phyloP scores from a whole-genome alignment of 2,888 invertebrate genomes.

The Pyrocoelia pectoralis region DNA sequence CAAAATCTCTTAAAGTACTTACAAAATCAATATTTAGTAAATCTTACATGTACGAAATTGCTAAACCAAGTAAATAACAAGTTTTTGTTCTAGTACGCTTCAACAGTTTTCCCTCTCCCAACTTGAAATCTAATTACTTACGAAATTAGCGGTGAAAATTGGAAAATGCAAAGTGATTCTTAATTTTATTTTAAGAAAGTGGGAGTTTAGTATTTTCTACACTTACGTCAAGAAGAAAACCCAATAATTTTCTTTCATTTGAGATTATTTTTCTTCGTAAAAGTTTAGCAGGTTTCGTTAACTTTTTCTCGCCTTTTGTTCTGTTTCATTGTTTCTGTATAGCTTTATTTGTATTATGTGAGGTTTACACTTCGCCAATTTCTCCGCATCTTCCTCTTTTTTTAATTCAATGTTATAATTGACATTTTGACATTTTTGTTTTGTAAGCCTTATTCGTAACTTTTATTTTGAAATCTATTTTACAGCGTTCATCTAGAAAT shows the following conservation, averaged over 20 bases:
- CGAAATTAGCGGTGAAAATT: not conserved
- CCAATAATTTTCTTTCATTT: not conserved
- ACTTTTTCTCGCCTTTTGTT: constrained; percentile 10
- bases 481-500: not conserved
- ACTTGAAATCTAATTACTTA: not conserved
- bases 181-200: too few species aligned
- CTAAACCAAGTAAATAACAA: constrained; percentile 8
- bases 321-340: constrained; percentile 10
- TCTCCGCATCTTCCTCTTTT: constrained; percentile 3
- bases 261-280: not conserved
- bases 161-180: too few species aligned
- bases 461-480: not conserved
- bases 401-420: not conserved
- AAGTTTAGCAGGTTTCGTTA: constrained; percentile 6
- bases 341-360: constrained; percentile 13
- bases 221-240: not conserved
- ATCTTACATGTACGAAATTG: not conserved
- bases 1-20: not conserved
- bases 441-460: not conserved
- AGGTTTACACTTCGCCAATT: constrained; percentile 11
- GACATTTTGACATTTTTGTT: not conserved
- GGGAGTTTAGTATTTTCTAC: too few species aligned
- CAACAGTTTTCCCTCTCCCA: not conserved
- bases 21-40: not conserved
- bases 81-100: not conserved